Evolutionary conservation across 2,888 invertebrate genomes (phyloP), one percentile per base, ranked within the genome.

Genomic region (Anorthoa munda): DNA sequence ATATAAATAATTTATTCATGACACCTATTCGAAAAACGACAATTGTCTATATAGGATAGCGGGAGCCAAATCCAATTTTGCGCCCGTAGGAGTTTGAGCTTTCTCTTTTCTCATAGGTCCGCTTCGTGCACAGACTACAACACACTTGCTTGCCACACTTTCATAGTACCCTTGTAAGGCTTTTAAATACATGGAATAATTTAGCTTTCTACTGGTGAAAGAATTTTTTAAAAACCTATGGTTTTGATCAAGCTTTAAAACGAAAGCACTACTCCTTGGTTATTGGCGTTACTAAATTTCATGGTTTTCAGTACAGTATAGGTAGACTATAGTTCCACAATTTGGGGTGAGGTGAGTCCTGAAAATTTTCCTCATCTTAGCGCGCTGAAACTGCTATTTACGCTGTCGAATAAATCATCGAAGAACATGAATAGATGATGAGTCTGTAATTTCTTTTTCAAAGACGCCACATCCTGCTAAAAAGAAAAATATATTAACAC

Each of bases 171-270:
- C n/a, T n/a, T n/a, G n/a, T n/a, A n/a, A n/a, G n/a, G n/a, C n/a
- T n/a, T n/a, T n/a, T n/a, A n/a, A n/a, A n/a, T n/a, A n/a, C n/a
- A n/a, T n/a, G n/a, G n/a, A n/a, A n/a, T n/a, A n/a, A n/a, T n/a
- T n/a, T n/a, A n/a, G n/a, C n/a, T n/a, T n/a, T n/a, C n/a, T n/a
- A n/a, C n/a, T n/a, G n/a, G n/a, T n/a, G n/a, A n/a, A n/a, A n/a
- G n/a, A 23, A 26, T 18, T 18, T 4, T 7, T 26, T 63, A 48
- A 63, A 48, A n/a, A 48, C 48, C 48, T 50, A 67, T 59, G 13
- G 75, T 67, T 21, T 72, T 66, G 1, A 75, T 39, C 65, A 70
- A 70, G 15, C 70, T 65, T 1, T 53, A 46, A 4, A 70, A 53
- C 2, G 68, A 66, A 13, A 69, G 64, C 23, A 74, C 74, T 55